Evolutionary conservation across 2,888 invertebrate genomes (phyloP), one percentile per base, ranked within the genome.

Genomic region (Agrochola circellaris): DNA sequence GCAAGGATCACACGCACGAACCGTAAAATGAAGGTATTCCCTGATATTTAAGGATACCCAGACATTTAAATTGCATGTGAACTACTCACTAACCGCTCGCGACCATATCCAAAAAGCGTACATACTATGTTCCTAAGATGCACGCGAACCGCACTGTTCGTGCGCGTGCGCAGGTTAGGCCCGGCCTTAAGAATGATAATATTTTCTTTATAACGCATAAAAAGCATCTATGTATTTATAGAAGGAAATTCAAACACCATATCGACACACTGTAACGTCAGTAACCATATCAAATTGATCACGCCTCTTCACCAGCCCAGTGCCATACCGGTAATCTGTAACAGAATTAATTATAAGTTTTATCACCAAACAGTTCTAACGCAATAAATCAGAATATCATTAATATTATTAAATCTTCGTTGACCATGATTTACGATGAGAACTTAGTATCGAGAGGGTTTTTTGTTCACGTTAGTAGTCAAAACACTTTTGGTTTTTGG

Each of bases 311-410:
- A 38, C 58, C n/a, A 48, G 34, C 34, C 8, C 23, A 75, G 67
- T 67, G 30, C 26, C 11, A 11, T 80, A 51, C 74, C 68, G 26
- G 26, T 72, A 69, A 82, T 77, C 85, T 72, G 67, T 66, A 38
- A 77, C 72, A 71, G 13, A 84, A 73, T 73, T 84, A 82, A 84
- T 84, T 82, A 86, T 75, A 77, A 51, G 54, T 79, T 75, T 66
- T 79, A 85, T 80, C 80, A 80, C 86, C 70, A 48, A 4, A 64
- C 38, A 66, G 56, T 56, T 74, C 38, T 42, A 34, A 65, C 13
- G 8, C 69, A 65, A 88, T 88, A 88, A 87, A 86, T 86, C 86
- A 84, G 61, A 62, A 86, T 82, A 79, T 84, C 75, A 81, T 88
- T 88, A 86, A 78, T 78, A 58, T 71, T 73, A 83, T 85, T 81